A percentile compares a stretch with the other conserved stretches of the same genome.
Conservation (phyloP, 2,888 invertebrate genomes). For the Yponomeuta malinellus region DNA sequence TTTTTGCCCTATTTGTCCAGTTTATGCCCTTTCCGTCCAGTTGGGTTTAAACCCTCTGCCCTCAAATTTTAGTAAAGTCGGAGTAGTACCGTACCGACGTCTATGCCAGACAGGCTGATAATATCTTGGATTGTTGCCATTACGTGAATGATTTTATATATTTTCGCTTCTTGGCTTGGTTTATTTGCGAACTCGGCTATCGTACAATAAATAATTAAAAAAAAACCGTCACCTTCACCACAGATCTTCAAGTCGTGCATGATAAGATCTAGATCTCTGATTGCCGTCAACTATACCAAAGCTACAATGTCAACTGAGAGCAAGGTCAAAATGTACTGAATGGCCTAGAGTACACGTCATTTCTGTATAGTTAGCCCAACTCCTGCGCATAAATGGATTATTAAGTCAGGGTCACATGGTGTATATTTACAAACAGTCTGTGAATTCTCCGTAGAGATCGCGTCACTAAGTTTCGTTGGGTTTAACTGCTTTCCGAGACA, state of each 20-base stretch:
- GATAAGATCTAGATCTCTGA: too few relatives aligned
- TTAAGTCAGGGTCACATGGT: slow-evolving; percentile 1
- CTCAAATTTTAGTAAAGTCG: background rate
- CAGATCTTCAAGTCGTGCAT: too few relatives aligned
- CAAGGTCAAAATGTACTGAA: background rate
- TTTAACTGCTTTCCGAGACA: background rate
- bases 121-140: slow-evolving; percentile 11
- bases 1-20: too few relatives aligned
- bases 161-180: background rate
- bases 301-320: background rate
- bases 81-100: background rate
- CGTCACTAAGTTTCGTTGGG: background rate
- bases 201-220: background rate
- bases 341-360: background rate
- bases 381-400: background rate
- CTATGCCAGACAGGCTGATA: background rate
- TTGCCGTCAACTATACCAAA: too few relatives aligned
- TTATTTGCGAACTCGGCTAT: background rate
- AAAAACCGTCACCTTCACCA: too few relatives aligned
- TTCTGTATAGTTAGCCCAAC: slow-evolving; percentile 1
- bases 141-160: background rate
- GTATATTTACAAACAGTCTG: background rate
- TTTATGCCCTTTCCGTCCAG: too few relatives aligned
- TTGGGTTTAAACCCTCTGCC: too few relatives aligned
- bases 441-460: slow-evolving; percentile 1